Evolutionary conservation across 2,113 vertebrate species (phyloP), one percentile per base, ranked within the genome.

Genomic region (Sula dactylatra): DNA sequence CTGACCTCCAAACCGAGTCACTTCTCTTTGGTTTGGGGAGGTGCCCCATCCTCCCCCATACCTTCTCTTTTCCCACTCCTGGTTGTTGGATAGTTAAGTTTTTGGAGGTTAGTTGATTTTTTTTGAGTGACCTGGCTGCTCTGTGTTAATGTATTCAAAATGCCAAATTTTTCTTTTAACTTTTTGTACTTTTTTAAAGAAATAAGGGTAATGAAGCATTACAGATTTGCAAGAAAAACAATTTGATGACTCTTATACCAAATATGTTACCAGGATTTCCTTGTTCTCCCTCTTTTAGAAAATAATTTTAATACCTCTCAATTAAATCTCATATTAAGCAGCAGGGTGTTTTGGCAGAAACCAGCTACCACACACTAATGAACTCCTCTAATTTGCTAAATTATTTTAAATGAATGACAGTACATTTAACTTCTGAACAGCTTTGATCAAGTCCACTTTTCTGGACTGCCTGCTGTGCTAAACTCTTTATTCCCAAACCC

Each of bases 361-460:
- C 78, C 86, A 88, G 44, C 93, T 95, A 56, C 90, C 83, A 96
- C 0, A 4, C 93, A 64, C 65, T 97, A 96, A 97, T 97, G 83
- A 98, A 97, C 93, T 92, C 88, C 96, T 95, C 49, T 93, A 95
- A 95, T 96, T 96, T 93, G 88, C 91, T 94, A 91, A 97, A 97
- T 97, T 95, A 96, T 95, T 96, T 94, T 92, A 94, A 91, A 94
- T 94, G 87, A 97, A 82, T 96, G 93, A 91, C 66, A 93, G 86
- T 92, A 70, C 90, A 92, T 96, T 97, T 94, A 96, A 96, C 71
- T 96, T 95, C 86, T 94, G 95, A 97, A 95, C 58, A 96, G 95
- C 91, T 96, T 95, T 85, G 91, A 96, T 97, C 82, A 90, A 97
- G 90, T 96, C 89, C 71, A 88, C 88, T 94, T 94, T 89, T 94